Base-by-base conservation (phyloP, 2,888 invertebrate genomes). In the Lithophane leautieri region DNA sequence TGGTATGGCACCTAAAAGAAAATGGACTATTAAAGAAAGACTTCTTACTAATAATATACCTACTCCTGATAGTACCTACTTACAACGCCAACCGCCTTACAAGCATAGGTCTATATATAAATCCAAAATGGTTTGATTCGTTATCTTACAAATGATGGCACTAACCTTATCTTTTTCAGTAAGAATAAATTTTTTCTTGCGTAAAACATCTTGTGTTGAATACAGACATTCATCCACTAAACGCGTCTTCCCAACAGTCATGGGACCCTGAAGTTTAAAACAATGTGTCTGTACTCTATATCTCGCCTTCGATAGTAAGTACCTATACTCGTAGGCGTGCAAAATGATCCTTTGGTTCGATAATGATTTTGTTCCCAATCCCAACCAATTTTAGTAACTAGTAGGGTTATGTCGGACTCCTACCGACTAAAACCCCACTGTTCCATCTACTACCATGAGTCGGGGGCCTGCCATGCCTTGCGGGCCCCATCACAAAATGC, bases 241-340 rank as follows among this genome's bases (percentile, higher is more conserved):
- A 73, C 97, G 95, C 0, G 97, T 97, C 91, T 97, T 97, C 0
- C 98, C 98, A 65, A 97, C 96, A 65, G 97, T 93, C 2, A 95
- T 94, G 56, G 96, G 97, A 0, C 97, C 97, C 92, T 97, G 92
- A 90, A 66, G 22, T 50, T 25, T 9, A 3, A 47, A 42, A 44
- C 19, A 34, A 4, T 7, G 8, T 25, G 1, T 9, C 11, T 22
- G 11, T 68, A 40, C 34, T 34, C 52, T 68, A 4, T 58, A 19
- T 25, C 42, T 69, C 16, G 16, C 22, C 14, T 50, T 50, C 14
- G 34, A 12, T 44, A 12, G 14, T n/a, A 25, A 4, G 14, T n/a
- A 6, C 34, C 34, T 34, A 34, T 34, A 34, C 34, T 34, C 3
- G 3, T 34, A 54, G 6, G 14, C 25, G n/a, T 54, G n/a, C 25